Evolutionary conservation across 1,140 invertebrate genomes (phyloP).

Genomic region (Drosophila ambigua): DNA sequence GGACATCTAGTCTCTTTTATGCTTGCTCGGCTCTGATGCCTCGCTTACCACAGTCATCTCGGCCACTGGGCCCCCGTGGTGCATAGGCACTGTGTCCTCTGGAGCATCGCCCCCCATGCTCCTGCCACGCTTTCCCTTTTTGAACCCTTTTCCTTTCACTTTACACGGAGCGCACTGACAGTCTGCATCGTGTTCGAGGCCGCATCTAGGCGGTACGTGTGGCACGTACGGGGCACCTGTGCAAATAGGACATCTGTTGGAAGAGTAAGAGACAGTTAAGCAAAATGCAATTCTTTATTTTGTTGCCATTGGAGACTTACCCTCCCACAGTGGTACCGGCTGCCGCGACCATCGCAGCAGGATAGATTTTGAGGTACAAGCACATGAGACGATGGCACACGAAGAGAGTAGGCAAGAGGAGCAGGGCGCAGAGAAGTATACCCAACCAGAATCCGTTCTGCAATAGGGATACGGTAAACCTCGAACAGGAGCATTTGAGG

Average conservation of each 20-base stretch:
- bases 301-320: constrained; percentile 33
- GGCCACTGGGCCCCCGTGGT: too few relatives aligned
- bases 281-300: neutral
- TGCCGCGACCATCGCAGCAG: constrained; percentile 87
- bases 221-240: constrained; percentile 25
- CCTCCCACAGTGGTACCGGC: constrained; percentile 89
- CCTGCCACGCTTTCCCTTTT: too few relatives aligned
- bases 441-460: constrained; percentile 96
- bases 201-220: neutral
- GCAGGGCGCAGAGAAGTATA: constrained; percentile 90
- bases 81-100: too few relatives aligned
- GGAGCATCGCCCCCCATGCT: too few relatives aligned
- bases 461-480: constrained; percentile 52
- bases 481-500: too few relatives aligned
- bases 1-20: too few relatives aligned
- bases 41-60: too few relatives aligned
- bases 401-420: constrained; percentile 92
- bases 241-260: constrained; percentile 37
- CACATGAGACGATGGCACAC: constrained; percentile 91
- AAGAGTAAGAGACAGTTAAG: neutral
- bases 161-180: too few relatives aligned
- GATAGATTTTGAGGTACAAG: constrained; percentile 93
- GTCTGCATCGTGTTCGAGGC: too few relatives aligned
- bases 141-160: too few relatives aligned
- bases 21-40: too few relatives aligned